Evolutionary conservation across 2,888 invertebrate species (phyloP).

Genomic region (Drosophila antonietae): DNA sequence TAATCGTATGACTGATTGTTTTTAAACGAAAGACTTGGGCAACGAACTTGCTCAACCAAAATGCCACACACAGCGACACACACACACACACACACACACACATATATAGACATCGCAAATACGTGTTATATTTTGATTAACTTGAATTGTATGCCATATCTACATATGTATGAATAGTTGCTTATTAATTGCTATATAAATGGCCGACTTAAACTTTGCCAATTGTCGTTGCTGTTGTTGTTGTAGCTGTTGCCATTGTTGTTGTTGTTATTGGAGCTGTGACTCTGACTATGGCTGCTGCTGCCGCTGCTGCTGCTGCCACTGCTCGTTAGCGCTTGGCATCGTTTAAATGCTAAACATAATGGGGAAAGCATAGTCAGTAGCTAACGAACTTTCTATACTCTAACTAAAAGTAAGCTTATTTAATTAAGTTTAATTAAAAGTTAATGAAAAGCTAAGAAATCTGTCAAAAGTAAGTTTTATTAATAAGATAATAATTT

Average conservation of each 20-base stretch:
- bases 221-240: conserved; percentile 50
- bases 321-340: conserved; percentile 66
- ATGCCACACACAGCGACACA: conserved; percentile 58
- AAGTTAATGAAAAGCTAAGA: too few species aligned
- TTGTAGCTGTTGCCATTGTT: conserved; percentile 21
- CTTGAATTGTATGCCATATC: conserved; percentile 17
- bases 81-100: conserved; percentile 29
- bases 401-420: conserved; percentile 15
- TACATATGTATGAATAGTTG: conserved; percentile 38
- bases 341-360: conserved; percentile 49
- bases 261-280: conserved; percentile 7
- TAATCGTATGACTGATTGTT: conserved; percentile 71
- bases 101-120: conserved; percentile 25
- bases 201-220: conserved; percentile 65
- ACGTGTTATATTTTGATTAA: conserved; percentile 42
- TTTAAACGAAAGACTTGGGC: conserved; percentile 70
- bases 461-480: too few species aligned
- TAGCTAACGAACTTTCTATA: conserved; percentile 10
- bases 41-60: conserved; percentile 63
- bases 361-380: conserved; percentile 13
- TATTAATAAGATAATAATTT: too few species aligned
- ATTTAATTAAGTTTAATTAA: too few species aligned
- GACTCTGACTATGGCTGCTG: conserved; percentile 27
- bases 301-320: conserved; percentile 45
- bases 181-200: conserved; percentile 73